phyloP scores from a whole-genome alignment of 2,888 invertebrate species.

The Agrotis segetum region DNA sequence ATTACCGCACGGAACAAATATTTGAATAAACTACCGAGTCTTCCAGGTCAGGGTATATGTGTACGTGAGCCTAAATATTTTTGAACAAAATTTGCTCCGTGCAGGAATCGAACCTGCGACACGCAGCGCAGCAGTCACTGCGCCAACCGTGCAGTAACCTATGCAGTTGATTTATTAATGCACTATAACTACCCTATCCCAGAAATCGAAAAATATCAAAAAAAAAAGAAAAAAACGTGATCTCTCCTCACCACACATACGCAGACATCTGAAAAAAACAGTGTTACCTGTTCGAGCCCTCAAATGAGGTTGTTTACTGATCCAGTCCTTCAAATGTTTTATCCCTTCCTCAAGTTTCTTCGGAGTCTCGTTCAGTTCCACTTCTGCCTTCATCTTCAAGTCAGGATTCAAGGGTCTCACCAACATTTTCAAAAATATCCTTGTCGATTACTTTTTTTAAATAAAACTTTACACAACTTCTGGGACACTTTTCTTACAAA shows the following conservation, averaged over 20 bases:
- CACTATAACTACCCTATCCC: too few relatives aligned
- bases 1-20: too few relatives aligned
- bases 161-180: too few relatives aligned
- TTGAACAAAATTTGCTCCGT: too few relatives aligned
- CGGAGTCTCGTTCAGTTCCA: constrained; percentile 90
- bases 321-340: constrained; percentile 88
- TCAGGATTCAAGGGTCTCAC: constrained; percentile 73
- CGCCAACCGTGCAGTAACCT: too few relatives aligned
- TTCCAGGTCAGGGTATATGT: too few relatives aligned
- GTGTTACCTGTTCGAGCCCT: constrained; percentile 78
- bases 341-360: constrained; percentile 85
- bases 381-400: constrained; percentile 80
- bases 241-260: background rate
- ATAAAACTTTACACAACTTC: background rate
- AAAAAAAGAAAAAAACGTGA: too few relatives aligned
- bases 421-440: constrained; percentile 64
- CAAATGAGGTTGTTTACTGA: constrained; percentile 89
- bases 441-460: background rate
- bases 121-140: too few relatives aligned
- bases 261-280: background rate
- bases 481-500: background rate
- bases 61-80: too few relatives aligned
- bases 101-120: too few relatives aligned
- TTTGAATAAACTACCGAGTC: too few relatives aligned
- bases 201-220: too few relatives aligned